Conservation (phyloP, 1,140 invertebrate genomes). For the Liolophura sinensis region DNA sequence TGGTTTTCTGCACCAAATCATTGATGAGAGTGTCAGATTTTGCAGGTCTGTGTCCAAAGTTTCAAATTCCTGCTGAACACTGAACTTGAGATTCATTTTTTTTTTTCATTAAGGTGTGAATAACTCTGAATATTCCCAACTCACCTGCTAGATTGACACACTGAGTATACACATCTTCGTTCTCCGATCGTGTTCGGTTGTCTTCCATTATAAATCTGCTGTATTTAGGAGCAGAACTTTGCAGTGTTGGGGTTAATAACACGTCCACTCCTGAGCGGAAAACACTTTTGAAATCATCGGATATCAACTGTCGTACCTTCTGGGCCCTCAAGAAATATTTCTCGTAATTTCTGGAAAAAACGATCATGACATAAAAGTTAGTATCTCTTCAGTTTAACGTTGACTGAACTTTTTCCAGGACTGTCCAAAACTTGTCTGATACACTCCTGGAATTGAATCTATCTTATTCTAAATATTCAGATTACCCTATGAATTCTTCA, state of each 20-base stretch:
- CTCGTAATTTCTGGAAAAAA: conserved; percentile 77
- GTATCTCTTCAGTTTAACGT: too few species aligned
- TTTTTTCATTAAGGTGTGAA: too few species aligned
- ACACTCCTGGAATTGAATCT: too few species aligned
- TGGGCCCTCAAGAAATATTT: conserved; percentile 91
- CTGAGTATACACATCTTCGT: conserved; percentile 94
- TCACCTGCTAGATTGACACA: conserved; percentile 92
- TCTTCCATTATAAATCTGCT: conserved; percentile 74
- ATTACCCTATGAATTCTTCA: too few species aligned
- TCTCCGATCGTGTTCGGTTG: conserved; percentile 82
- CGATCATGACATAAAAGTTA: not conserved
- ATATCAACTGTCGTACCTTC: conserved; percentile 84
- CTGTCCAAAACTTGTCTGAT: too few species aligned
- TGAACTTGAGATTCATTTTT: too few species aligned
- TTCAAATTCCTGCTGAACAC: too few species aligned
- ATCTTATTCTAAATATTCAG: too few species aligned
- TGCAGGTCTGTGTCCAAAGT: too few species aligned
- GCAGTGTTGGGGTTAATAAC: conserved; percentile 88
- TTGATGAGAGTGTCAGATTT: too few species aligned
- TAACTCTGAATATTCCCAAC: not conserved
- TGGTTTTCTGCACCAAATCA: too few species aligned
- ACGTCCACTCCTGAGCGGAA: conserved; percentile 76
- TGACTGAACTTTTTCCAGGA: too few species aligned
- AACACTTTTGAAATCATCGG: conserved; percentile 82
- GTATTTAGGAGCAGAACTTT: conserved; percentile 79